Percentiles rank a stretch among this genome's conserved stretches.
phyloP scores from a whole-genome alignment of 2,113 vertebrate species.

The Baryphthengus martii region DNA sequence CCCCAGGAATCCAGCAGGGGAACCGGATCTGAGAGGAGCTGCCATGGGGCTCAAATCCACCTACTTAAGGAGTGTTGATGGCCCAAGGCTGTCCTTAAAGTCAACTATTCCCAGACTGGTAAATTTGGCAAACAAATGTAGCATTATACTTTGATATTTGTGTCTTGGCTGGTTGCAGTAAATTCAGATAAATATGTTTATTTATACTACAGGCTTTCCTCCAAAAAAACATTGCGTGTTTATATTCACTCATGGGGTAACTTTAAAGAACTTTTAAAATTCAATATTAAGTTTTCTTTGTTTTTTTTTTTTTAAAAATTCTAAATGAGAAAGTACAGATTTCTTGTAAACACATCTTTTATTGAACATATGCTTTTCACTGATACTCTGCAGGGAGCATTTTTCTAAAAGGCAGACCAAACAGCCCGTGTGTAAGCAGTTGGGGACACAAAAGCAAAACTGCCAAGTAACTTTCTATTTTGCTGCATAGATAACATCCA shows the following conservation, averaged over 20 bases:
- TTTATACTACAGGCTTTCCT: neutral
- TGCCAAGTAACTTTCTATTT: neutral
- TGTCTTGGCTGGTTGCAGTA: neutral
- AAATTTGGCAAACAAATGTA: neutral
- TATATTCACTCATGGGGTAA: neutral
- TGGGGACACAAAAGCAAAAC: neutral
- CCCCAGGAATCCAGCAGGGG: neutral
- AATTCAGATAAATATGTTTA: neutral
- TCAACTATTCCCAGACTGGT: neutral
- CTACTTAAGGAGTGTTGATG: neutral
- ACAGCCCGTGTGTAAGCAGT: neutral
- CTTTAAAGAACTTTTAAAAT: neutral
- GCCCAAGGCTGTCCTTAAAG: neutral
- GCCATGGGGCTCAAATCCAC: neutral
- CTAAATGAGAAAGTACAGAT: conserved; percentile 11
- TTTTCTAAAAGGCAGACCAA: conserved; percentile 6
- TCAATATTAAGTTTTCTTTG: neutral
- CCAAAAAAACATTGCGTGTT: neutral
- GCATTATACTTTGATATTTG: neutral
- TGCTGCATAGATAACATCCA: neutral
- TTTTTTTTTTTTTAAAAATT: neutral
- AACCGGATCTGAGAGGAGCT: neutral
- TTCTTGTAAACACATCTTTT: conserved; percentile 8
- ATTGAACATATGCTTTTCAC: conserved; percentile 37
- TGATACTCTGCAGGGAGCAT: conserved; percentile 33